A percentile compares a stretch with the other conserved stretches of the same genome.
phyloP scores from a whole-genome alignment of 1,140 invertebrate species.

The Pseudomyrmex gracilis region DNA sequence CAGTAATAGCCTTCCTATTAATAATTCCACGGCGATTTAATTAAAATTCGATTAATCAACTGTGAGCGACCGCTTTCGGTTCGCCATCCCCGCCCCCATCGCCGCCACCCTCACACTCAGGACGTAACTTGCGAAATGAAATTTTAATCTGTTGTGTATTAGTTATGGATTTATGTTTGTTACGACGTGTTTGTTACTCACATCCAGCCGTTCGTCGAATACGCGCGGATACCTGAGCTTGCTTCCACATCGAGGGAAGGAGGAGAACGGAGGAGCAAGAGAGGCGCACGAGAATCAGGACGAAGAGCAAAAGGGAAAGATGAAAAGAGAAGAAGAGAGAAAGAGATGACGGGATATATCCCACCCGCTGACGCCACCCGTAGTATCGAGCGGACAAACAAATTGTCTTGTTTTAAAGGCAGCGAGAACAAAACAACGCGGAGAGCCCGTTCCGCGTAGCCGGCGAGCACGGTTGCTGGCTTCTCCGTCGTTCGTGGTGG shows the following conservation, averaged over 20 bases:
- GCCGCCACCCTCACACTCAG: neutral
- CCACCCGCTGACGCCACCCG: slow-evolving; percentile 72
- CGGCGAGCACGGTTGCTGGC: slow-evolving; percentile 56
- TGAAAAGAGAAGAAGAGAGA: neutral
- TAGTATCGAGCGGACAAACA: slow-evolving; percentile 72
- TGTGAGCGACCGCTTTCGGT: slow-evolving; percentile 48
- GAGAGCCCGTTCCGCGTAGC: slow-evolving; percentile 41
- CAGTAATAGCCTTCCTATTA: slow-evolving; percentile 79
- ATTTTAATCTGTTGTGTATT: slow-evolving; percentile 80
- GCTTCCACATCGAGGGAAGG: slow-evolving; percentile 31
- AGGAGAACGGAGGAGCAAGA: neutral
- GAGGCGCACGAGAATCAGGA: neutral
- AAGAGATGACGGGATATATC: slow-evolving; percentile 53
- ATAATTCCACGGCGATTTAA: slow-evolving; percentile 79
- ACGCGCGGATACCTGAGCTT: slow-evolving; percentile 42
- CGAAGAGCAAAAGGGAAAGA: neutral
- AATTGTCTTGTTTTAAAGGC: slow-evolving; percentile 76
- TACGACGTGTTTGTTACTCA: slow-evolving; percentile 56
- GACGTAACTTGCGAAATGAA: slow-evolving; percentile 78
- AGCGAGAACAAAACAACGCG: slow-evolving; percentile 58
- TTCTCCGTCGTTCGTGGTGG: slow-evolving; percentile 57
- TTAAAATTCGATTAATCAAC: slow-evolving; percentile 83
- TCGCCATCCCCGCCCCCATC: neutral
- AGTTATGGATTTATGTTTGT: slow-evolving; percentile 79
- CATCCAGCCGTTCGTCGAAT: slow-evolving; percentile 53